phyloP scores from a whole-genome alignment of 2,113 vertebrate species.

The Tapirus terrestris region DNA sequence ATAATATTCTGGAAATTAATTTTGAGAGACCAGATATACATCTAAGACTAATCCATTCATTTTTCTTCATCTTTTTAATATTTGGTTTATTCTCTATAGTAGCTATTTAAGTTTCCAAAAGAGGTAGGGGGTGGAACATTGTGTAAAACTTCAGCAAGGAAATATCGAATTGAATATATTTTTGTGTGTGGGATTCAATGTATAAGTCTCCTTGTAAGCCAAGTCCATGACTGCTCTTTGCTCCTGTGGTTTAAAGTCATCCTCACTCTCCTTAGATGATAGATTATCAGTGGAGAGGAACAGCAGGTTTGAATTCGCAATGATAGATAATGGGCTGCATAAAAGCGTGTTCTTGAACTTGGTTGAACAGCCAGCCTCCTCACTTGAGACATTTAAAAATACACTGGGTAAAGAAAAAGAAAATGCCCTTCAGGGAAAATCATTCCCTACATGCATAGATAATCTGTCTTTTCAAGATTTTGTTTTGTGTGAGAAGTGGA shows the following conservation, averaged over 20 bases:
- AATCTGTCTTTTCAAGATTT: conserved; percentile 74
- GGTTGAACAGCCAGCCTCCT: conserved; percentile 50
- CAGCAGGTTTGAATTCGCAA: conserved; percentile 58
- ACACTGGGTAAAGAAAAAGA: conserved; percentile 44
- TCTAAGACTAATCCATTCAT: background rate
- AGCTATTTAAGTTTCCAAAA: background rate
- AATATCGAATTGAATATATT: conserved; percentile 3
- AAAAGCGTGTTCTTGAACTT: conserved; percentile 62
- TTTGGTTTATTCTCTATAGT: conserved; percentile 23
- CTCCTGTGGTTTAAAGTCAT: conserved; percentile 70
- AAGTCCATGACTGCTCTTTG: conserved; percentile 39
- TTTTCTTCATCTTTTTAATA: conserved; percentile 31
- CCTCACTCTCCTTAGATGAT: conserved; percentile 53
- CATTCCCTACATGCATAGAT: conserved; percentile 56
- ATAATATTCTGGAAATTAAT: conserved; percentile 50
- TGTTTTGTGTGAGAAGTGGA: conserved; percentile 62
- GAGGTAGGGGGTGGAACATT: background rate
- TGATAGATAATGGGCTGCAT: conserved; percentile 69
- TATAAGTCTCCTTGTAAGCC: conserved; percentile 64
- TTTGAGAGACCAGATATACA: background rate
- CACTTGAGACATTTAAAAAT: conserved; percentile 70
- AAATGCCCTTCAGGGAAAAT: conserved; percentile 71
- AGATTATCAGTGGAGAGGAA: conserved; percentile 61
- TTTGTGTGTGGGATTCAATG: background rate
- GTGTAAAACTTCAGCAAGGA: background rate